Evolutionary conservation across 2,113 vertebrate species (phyloP).

Genomic region (Saguinus imperator): DNA sequence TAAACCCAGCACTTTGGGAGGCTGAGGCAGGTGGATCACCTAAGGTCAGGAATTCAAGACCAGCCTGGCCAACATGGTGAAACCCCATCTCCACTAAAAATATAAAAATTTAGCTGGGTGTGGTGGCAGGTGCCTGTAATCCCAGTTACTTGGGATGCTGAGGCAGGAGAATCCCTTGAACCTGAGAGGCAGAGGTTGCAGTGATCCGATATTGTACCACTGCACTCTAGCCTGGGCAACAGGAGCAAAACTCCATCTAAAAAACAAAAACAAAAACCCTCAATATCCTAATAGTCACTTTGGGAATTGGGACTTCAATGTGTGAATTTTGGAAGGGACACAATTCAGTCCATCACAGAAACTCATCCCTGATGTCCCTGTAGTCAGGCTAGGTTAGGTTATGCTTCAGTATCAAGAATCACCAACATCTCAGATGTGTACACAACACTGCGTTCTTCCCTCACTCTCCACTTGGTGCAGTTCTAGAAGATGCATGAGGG

Average conservation of each 20-base stretch:
- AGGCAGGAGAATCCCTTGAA: background rate
- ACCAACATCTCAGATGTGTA: background rate
- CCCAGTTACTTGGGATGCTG: background rate
- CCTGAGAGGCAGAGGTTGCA: background rate
- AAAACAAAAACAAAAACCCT: background rate
- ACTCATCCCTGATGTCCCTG: too few species aligned
- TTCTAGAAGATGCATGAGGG: background rate
- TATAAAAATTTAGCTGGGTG: background rate
- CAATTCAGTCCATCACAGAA: background rate
- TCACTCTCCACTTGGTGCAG: background rate
- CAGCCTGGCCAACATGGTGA: background rate
- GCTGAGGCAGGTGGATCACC: background rate
- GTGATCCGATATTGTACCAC: background rate
- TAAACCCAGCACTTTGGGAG: background rate
- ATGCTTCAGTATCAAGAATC: background rate
- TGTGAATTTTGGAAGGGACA: background rate
- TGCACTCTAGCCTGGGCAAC: background rate
- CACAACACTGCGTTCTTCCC: background rate
- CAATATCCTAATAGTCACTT: background rate
- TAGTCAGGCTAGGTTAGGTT: background rate
- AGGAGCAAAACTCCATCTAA: background rate
- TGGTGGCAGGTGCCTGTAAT: rapidly evolving
- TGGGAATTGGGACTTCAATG: rapidly evolving
- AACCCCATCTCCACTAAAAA: background rate
- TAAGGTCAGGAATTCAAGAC: background rate